Evolutionary conservation across 2,888 invertebrate species (phyloP).

Genomic region (Drosophila kuntzei): DNA sequence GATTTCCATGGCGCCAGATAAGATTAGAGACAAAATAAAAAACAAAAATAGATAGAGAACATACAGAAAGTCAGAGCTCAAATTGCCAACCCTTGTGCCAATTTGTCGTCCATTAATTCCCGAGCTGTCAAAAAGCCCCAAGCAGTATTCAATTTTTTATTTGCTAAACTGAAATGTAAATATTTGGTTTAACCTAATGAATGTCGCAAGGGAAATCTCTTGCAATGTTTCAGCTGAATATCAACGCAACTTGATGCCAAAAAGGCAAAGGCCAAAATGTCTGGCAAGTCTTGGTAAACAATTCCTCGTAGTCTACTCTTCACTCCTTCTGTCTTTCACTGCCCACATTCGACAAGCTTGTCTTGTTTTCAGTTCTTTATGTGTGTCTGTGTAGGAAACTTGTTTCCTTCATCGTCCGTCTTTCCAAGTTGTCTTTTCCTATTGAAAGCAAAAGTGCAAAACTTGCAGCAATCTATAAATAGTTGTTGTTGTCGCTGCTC

Average conservation of each 20-base stretch:
- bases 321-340: conserved; percentile 24
- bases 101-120: conserved; percentile 42
- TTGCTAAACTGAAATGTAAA: conserved; percentile 17
- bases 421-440: conserved; percentile 5
- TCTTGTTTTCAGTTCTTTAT: not conserved
- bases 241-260: conserved; percentile 25
- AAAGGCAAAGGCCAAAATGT: conserved; percentile 38
- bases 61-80: conserved; percentile 8
- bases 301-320: not conserved
- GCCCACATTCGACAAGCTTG: conserved; percentile 17
- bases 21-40: conserved; percentile 38
- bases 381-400: conserved; percentile 6
- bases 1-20: conserved; percentile 45
- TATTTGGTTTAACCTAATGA: conserved; percentile 20
- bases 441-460: conserved; percentile 63
- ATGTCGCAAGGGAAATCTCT: not conserved
- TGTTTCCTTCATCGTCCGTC: conserved; percentile 8
- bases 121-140: conserved; percentile 32
- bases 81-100: conserved; percentile 35
- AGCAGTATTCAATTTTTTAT: conserved; percentile 21
- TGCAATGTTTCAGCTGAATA: conserved; percentile 7
- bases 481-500: conserved; percentile 23
- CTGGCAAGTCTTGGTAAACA: conserved; percentile 22
- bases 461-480: conserved; percentile 55
- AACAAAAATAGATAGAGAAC: not conserved